Evolutionary conservation across 2,113 vertebrate species (phyloP).

Genomic region (Tupaia chinensis): DNA sequence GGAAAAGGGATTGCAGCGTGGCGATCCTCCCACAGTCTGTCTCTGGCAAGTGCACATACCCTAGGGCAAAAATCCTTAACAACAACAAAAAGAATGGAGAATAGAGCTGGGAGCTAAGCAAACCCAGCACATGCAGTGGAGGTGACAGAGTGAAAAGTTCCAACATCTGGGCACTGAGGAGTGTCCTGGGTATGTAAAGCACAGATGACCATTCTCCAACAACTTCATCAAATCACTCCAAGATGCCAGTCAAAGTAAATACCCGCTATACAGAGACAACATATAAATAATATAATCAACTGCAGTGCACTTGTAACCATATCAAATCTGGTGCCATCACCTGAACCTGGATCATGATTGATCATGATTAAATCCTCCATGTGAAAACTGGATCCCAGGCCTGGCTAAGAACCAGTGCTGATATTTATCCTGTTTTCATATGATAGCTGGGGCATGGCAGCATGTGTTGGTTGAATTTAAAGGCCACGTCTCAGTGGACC

Average conservation of each 20-base stretch:
- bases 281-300: background rate
- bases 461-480: conserved; percentile 11
- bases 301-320: background rate
- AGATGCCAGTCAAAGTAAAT: background rate
- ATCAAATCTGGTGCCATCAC: background rate
- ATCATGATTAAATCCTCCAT: background rate
- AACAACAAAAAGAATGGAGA: background rate
- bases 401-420: background rate
- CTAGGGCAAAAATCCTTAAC: no score
- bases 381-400: background rate
- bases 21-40: no score
- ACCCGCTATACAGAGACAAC: background rate
- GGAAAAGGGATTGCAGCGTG: no score
- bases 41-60: no score
- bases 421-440: background rate
- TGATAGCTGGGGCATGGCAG: background rate
- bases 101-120: background rate
- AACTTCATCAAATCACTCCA: background rate
- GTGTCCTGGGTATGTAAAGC: background rate
- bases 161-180: background rate
- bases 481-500: background rate
- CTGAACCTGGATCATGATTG: background rate
- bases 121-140: background rate
- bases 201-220: background rate
- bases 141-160: background rate